These are phyloP conservation scores for Luehdorfia chinensis DNA, from an alignment of 1,140 invertebrate genomes.

Conservation along the genomic window DNA sequence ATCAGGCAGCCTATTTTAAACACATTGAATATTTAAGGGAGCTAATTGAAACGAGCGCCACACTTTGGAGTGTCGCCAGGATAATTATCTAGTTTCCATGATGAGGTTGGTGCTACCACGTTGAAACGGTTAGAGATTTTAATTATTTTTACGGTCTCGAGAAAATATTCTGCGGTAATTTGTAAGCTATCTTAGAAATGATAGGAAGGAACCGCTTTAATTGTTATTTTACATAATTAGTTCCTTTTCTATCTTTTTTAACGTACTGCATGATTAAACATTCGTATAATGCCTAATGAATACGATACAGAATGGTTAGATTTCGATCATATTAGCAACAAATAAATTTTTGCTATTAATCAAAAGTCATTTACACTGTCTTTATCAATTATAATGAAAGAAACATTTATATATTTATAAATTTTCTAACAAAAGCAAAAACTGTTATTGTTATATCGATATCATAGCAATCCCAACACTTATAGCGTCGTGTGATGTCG, in stretches of 20 bases:
- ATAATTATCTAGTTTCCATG: conserved; percentile 71
- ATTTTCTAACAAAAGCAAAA: no score
- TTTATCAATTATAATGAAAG: no score
- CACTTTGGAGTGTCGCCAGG: conserved; percentile 74
- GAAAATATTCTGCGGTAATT: conserved; percentile 5
- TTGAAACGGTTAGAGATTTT: conserved; percentile 65
- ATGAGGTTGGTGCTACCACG: conserved; percentile 73
- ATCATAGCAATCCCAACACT: conserved; percentile 26
- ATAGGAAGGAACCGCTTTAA: conserved; percentile 8
- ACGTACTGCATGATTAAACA: no score
- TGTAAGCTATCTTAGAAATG: conserved; percentile 6
- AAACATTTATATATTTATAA: no score
- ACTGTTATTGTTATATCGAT: conserved; percentile 12
- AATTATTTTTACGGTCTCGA: conserved; percentile 54
- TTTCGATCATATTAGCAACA: no score
- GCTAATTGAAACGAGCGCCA: conserved; percentile 75
- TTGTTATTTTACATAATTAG: conserved; percentile 3
- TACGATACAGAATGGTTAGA: no score
- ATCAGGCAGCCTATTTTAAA: conserved; percentile 72
- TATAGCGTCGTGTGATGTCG: conserved; percentile 55
- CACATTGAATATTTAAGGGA: conserved; percentile 76
- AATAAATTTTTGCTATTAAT: no score
- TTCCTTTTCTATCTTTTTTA: no score
- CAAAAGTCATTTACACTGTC: no score
- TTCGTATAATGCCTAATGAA: no score